Base-by-base conservation (phyloP, 2,113 vertebrate species). In the Pholis gunnellus region DNA sequence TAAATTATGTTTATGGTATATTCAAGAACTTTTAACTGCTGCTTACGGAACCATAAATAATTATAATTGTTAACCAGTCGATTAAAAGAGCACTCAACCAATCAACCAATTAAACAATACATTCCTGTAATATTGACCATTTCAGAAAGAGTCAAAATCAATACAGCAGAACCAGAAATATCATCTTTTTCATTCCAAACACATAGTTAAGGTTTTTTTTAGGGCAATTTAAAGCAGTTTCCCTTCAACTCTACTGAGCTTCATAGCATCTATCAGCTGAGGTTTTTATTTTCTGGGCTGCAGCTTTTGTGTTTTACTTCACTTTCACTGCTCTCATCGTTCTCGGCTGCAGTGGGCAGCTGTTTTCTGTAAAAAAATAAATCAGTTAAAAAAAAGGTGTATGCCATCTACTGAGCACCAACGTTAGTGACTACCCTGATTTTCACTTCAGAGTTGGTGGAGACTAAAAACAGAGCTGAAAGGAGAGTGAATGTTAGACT, bases 261-360 rank as follows among this genome's bases (percentile, higher is more conserved):
- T 65, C 15, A 40, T 65, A 14, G 18, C 31, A 5, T 36, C 63
- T 29, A 46, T 68, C 4, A 68, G 65, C 42, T 48, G 65, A 68
- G 25, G 25, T 20, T 48, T 66, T 66, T 67, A n/a, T 67, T 46
- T 46, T 67, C 65, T 67, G 42, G 42, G 40, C 14, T n/a, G 14
- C 40, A 59, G 22, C 22, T 66, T 42, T 14, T 14, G 38, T 66
- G 61, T n/a, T 38, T 57, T 22, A 6, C 34, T 64, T 40, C 36
- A 60, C 57, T 60, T 20, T 40, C 20, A 18, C 57, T 60, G 57
- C 29, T 31, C 57, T 31, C 27, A 9, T 60, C 7, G 7, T 31
- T 60, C 29, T 60, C 18, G 57, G 57, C 57, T 17, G 57, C 27
- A 60, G 27, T 14, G 25, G 25, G 56, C 56, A 59, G 25, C 54